These are phyloP conservation scores for Paratilapia polleni DNA, from an alignment of 2,113 vertebrate species.

Conservation along the genomic window DNA sequence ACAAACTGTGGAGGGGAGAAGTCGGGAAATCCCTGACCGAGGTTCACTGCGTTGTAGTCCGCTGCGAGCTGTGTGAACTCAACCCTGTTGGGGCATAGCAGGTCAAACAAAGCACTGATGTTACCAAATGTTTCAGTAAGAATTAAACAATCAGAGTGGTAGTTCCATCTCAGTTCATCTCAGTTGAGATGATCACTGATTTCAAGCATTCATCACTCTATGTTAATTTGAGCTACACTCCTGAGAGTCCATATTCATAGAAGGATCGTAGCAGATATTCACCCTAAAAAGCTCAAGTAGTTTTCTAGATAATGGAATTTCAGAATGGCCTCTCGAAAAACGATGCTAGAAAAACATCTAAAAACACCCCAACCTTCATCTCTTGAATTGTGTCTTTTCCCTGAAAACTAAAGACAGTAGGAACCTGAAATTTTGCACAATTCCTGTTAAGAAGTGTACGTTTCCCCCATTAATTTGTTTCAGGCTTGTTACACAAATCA, in stretches of 20 bases:
- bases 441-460: no score
- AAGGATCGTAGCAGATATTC: no score
- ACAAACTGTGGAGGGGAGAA: constrained; percentile 88
- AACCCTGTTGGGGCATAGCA: constrained; percentile 82
- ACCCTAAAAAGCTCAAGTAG: no score
- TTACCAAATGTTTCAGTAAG: not conserved
- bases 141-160: not conserved
- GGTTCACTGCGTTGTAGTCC: constrained; percentile 87
- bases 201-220: not conserved
- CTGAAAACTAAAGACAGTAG: no score
- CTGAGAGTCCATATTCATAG: not conserved
- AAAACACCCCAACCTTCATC: no score
- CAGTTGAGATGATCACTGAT: not conserved
- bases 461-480: no score
- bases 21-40: constrained; percentile 95
- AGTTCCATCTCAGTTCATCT: not conserved
- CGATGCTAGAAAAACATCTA: no score
- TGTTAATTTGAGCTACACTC: not conserved
- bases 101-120: not conserved
- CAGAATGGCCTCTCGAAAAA: no score
- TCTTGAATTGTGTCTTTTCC: no score
- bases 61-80: constrained; percentile 84
- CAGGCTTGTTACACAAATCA: no score
- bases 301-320: no score
- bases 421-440: no score